Evolutionary conservation across 2,888 invertebrate genomes (phyloP), one percentile per base, ranked within the genome.

Genomic region (Achlya flavicornis): DNA sequence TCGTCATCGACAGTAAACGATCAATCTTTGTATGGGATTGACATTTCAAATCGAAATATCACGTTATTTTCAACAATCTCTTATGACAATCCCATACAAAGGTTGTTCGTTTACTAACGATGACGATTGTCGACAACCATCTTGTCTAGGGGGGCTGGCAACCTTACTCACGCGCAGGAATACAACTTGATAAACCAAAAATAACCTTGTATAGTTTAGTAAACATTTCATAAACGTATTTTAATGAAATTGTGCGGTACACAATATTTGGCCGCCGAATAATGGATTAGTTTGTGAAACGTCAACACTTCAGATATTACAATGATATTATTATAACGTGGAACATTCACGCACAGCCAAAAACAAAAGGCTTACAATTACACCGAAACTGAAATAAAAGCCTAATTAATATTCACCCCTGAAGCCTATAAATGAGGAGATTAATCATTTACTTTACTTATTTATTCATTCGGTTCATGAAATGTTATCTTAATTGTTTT

Each of bases 291-390:
- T 79, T 78, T 78, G 81, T 80, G 77, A 76, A 77, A 75, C 64
- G 84, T 80, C 81, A 78, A 80, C 83, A 81, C 83, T 77, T 74
- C 65, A 75, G 82, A 83, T 82, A 73, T 75, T 73, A 72, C 63
- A 38, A 61, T 67, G 79, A 78, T 81, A 74, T 75, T 61, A 57
- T 41, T 41, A 12, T 41, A 38, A 10, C 8, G 12, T 62, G 53
- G 72, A 78, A 70, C 67, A 64, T 72, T 73, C 85, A 86, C 86
- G 86, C 84, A 61, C 80, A 69, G 67, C 48, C 10, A 64, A 63
- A 67, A 69, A 67, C 61, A 64, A 67, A 46, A 64, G 65, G 53
- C 53, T 53, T 53, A 53, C 19, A 53, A 19, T 53, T 5, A 19
- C 3, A 10, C 19, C 8, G 19, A 12, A 41, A 63, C 48, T 66